These are phyloP conservation scores for Talpa occidentalis DNA, from an alignment of 2,113 vertebrate species.

Conservation along the genomic window DNA sequence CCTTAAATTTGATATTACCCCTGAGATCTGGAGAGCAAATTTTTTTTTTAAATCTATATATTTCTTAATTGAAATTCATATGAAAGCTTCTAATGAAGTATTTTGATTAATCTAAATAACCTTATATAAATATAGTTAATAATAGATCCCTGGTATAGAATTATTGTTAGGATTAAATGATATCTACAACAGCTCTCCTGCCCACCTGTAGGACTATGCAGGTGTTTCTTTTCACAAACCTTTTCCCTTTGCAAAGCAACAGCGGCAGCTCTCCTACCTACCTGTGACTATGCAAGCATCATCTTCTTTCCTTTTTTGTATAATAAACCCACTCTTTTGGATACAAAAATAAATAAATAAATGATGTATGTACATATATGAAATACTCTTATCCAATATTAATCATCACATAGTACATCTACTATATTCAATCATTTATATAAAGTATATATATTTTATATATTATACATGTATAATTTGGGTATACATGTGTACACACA, in stretches of 20 bases:
- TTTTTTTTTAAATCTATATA: not conserved
- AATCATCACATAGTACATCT: no score
- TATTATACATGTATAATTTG: not conserved
- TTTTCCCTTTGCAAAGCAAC: no score
- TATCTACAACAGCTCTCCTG: no score
- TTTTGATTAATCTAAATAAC: not conserved
- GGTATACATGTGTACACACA: not conserved
- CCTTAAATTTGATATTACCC: not conserved
- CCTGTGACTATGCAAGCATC: no score
- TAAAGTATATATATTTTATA: not conserved
- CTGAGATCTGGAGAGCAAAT: not conserved
- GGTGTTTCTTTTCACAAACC: no score
- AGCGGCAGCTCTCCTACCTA: no score
- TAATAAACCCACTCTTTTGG: no score
- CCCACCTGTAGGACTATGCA: no score
- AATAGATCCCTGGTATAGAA: not conserved
- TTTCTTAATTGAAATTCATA: not conserved
- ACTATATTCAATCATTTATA: not conserved
- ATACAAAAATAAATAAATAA: no score
- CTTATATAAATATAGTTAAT: not conserved
- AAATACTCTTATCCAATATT: no score
- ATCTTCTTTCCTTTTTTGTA: no score
- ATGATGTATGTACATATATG: no score
- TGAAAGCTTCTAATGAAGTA: not conserved
- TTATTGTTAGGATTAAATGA: not conserved